A percentile compares a stretch with the other conserved stretches of the same genome.
phyloP scores from a whole-genome alignment of 1,140 invertebrate species.

The Pogonomyrmex californicus region DNA sequence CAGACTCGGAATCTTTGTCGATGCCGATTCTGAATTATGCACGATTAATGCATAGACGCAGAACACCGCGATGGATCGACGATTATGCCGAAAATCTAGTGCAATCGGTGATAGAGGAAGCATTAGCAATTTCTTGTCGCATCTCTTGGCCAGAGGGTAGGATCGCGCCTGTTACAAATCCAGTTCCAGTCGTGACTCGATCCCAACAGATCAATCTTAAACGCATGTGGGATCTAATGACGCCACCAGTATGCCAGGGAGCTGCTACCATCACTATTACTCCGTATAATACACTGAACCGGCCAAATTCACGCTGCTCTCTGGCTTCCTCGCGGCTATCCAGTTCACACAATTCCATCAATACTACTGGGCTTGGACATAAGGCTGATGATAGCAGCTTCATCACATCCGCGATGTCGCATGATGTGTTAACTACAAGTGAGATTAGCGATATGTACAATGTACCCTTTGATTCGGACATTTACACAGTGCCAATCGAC shows the following conservation, averaged over 20 bases:
- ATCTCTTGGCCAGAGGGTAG: slow-evolving; percentile 85
- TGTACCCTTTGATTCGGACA: slow-evolving; percentile 94
- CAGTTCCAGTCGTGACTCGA: slow-evolving; percentile 63
- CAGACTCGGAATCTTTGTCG: slow-evolving; percentile 82
- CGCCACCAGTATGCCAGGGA: slow-evolving; percentile 88
- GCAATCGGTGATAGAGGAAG: slow-evolving; percentile 82
- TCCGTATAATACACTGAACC: slow-evolving; percentile 86
- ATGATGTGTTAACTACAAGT: slow-evolving; percentile 91
- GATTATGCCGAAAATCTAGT: slow-evolving; percentile 82
- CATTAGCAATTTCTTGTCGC: slow-evolving; percentile 82
- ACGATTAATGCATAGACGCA: slow-evolving; percentile 68
- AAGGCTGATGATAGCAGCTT: slow-evolving; percentile 94
- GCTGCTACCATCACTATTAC: slow-evolving; percentile 84
- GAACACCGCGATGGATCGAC: slow-evolving; percentile 79
- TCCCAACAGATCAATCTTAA: slow-evolving; percentile 80
- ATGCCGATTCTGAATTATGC: slow-evolving; percentile 80
- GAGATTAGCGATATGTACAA: slow-evolving; percentile 94
- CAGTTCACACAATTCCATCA: slow-evolving; percentile 93
- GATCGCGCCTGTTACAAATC: slow-evolving; percentile 72
- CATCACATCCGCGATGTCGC: slow-evolving; percentile 94
- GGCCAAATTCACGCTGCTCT: slow-evolving; percentile 91
- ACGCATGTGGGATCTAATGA: slow-evolving; percentile 89
- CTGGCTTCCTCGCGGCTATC: slow-evolving; percentile 91
- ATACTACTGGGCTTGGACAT: slow-evolving; percentile 90
- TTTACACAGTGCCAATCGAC: slow-evolving; percentile 94